A percentile compares a stretch with the other conserved stretches of the same genome.
Evolutionary conservation across 2,113 vertebrate species (phyloP).

Genomic region (Cygnus atratus): DNA sequence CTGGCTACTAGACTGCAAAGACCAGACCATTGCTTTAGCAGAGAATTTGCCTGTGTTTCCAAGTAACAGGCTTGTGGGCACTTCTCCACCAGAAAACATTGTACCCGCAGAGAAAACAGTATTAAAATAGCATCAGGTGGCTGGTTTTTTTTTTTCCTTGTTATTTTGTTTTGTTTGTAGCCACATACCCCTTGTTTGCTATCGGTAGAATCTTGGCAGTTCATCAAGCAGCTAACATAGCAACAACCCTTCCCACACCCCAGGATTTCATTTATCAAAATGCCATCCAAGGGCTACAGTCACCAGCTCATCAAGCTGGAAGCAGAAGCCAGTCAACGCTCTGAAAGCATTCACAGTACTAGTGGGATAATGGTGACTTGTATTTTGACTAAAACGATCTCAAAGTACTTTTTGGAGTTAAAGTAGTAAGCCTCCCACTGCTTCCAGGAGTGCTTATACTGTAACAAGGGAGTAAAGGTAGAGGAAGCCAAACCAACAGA

Average conservation of each 20-base stretch:
- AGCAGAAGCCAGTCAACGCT: background rate
- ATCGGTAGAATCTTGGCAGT: background rate
- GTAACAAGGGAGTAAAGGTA: background rate
- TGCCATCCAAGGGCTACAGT: background rate
- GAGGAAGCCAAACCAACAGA: slow-evolving; percentile 27
- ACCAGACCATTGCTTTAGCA: background rate
- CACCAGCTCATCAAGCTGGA: background rate
- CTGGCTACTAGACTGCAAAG: background rate
- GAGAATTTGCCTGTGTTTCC: background rate
- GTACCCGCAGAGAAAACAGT: background rate
- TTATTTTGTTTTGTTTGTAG: background rate
- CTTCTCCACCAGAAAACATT: background rate
- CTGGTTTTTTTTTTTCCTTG: background rate
- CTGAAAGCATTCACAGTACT: background rate
- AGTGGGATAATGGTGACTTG: background rate
- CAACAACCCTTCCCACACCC: background rate
- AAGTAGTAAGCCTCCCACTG: background rate
- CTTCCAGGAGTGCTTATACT: background rate
- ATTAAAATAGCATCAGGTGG: background rate
- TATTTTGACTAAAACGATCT: slow-evolving; percentile 4
- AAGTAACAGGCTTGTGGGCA: background rate
- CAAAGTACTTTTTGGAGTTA: background rate
- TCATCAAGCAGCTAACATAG: background rate
- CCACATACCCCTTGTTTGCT: background rate
- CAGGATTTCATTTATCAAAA: background rate